These are phyloP conservation scores for Pygoscelis antarcticus DNA, from an alignment of 2,113 vertebrate genomes.

Conservation along the genomic window DNA sequence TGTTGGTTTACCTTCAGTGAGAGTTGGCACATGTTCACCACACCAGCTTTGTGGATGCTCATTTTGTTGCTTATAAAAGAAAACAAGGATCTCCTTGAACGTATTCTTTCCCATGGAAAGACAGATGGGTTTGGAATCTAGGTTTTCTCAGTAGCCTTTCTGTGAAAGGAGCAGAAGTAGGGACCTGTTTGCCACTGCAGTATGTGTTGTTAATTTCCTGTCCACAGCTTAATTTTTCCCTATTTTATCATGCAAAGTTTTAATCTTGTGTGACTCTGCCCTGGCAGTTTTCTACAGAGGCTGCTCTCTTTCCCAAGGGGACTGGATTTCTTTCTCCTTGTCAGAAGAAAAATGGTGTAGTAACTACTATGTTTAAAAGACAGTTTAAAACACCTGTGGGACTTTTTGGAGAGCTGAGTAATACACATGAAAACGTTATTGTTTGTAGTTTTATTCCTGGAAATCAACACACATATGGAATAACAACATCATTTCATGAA, in stretches of 20 bases:
- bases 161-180: neutral
- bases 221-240: neutral
- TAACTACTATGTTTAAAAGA: neutral
- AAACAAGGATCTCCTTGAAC: neutral
- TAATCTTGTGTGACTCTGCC: neutral
- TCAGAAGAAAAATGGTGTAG: accelerated
- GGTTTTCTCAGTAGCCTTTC: neutral
- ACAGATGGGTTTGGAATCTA: neutral
- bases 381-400: neutral
- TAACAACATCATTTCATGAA: neutral
- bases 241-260: neutral
- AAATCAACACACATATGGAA: neutral
- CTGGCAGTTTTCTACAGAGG: neutral
- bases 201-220: neutral
- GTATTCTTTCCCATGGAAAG: neutral
- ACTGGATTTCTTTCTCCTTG: neutral
- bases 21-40: neutral
- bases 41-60: neutral
- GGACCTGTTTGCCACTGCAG: neutral
- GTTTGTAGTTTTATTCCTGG: neutral
- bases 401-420: neutral
- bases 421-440: neutral
- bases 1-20: neutral
- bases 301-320: neutral
- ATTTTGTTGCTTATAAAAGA: neutral